Evolutionary conservation across 53 echinoderm and acorn worm species (phyloP).

Genomic region (Luidia sarsii): DNA sequence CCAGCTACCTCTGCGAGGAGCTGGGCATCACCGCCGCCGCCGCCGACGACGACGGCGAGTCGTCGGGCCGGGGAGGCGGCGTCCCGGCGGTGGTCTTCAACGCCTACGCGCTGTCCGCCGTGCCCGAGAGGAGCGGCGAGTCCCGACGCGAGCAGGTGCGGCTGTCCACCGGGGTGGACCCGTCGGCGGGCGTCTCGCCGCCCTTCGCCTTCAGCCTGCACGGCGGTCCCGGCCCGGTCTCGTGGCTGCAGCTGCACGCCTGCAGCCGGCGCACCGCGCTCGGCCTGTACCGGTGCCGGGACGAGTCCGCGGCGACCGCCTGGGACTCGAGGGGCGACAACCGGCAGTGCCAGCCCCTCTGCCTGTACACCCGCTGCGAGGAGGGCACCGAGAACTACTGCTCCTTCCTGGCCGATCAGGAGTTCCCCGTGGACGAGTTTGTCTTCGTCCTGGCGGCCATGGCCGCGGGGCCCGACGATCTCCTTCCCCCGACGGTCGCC

Average conservation of each 20-base stretch:
- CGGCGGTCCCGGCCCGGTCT: slow-evolving; percentile 1
- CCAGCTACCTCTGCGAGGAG: slow-evolving; percentile 6
- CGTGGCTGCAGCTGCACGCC: slow-evolving; percentile 27
- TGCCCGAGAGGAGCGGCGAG: slow-evolving; percentile 9
- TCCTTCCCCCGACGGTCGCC: not conserved
- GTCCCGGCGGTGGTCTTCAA: slow-evolving; percentile 6
- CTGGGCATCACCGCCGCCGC: not conserved
- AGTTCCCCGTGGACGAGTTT: slow-evolving; percentile 8
- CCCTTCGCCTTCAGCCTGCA: slow-evolving; percentile 37
- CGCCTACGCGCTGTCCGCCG: slow-evolving; percentile 15
- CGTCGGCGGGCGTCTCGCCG: not conserved
- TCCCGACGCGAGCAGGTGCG: not conserved
- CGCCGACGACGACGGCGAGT: not conserved
- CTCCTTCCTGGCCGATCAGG: slow-evolving; percentile 24
- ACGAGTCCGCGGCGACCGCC: slow-evolving; percentile 8
- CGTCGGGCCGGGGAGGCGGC: too few species aligned
- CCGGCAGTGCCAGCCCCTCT: slow-evolving; percentile 2
- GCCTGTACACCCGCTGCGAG: slow-evolving; percentile 11
- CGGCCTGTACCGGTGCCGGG: slow-evolving; percentile 35
- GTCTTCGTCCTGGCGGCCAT: slow-evolving; percentile 2
- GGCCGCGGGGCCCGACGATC: too few species aligned
- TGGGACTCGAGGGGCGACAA: slow-evolving; percentile 19
- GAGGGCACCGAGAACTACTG: not conserved
- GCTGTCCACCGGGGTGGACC: not conserved
- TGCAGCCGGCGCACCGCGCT: slow-evolving; percentile 18